phyloP scores from a whole-genome alignment of 2,113 vertebrate species.

The Clarias batrachus region DNA sequence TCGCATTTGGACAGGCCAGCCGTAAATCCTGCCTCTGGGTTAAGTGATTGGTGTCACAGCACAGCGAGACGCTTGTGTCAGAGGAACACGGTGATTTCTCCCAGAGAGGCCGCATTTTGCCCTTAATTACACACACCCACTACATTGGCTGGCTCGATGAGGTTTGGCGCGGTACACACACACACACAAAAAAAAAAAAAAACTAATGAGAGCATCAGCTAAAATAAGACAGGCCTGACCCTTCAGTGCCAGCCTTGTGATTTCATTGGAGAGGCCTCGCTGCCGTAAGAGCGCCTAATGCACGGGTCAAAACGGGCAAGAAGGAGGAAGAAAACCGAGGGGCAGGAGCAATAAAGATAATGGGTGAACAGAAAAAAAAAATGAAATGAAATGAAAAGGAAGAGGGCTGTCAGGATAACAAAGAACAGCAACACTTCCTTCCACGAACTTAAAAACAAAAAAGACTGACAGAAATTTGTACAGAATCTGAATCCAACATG shows the following conservation, averaged over 20 bases:
- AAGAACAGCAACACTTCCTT: constrained; percentile 35
- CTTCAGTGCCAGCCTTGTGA: constrained; percentile 21
- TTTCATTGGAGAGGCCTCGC: constrained; percentile 15
- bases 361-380: neutral
- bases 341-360: neutral
- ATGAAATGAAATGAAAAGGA: neutral
- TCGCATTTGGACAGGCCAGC: constrained; percentile 39
- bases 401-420: constrained; percentile 33
- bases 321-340: neutral
- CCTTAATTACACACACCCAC: constrained; percentile 42
- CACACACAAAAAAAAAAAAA: neutral
- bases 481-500: constrained; percentile 42
- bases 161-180: constrained; percentile 28
- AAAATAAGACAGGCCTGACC: constrained; percentile 33
- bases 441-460: constrained; percentile 28
- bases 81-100: constrained; percentile 36
- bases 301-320: neutral
- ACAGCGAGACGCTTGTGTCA: constrained; percentile 31
- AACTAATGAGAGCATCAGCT: constrained; percentile 40
- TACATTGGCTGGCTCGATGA: constrained; percentile 22
- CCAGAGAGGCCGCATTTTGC: constrained; percentile 31
- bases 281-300: neutral
- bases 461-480: constrained; percentile 49
- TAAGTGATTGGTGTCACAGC: constrained; percentile 45
- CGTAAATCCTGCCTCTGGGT: constrained; percentile 38